Conservation (phyloP, 2,888 invertebrate species). For the Drosophila mercatorum region DNA sequence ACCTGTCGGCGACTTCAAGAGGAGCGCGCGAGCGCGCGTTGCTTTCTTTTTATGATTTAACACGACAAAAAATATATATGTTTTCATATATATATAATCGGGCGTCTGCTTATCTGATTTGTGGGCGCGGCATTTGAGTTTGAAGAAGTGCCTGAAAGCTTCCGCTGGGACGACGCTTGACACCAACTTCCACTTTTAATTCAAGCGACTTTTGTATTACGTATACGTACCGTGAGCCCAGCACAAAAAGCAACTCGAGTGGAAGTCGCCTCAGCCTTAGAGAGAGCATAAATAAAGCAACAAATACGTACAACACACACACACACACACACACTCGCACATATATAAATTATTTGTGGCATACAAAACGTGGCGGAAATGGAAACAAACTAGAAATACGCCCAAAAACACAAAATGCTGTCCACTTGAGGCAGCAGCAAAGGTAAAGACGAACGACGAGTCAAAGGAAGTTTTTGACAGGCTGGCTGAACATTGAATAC, state of each 20-base stretch:
- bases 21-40: conserved; percentile 41
- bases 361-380: conserved; percentile 69
- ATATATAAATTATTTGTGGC: conserved; percentile 48
- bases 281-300: conserved; percentile 65
- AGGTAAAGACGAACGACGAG: conserved; percentile 15
- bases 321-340: conserved; percentile 20
- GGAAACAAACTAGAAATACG: conserved; percentile 56
- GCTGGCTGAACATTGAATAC: conserved; percentile 9
- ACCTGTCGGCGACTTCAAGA: conserved; percentile 68
- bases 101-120: conserved; percentile 69
- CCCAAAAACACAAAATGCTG: conserved; percentile 64
- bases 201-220: conserved; percentile 67
- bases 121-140: conserved; percentile 50
- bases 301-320: conserved; percentile 57
- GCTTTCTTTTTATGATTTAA: conserved; percentile 45
- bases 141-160: conserved; percentile 78
- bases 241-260: conserved; percentile 23
- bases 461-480: conserved; percentile 3
- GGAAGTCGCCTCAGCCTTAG: conserved; percentile 22
- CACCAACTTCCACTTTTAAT: conserved; percentile 62
- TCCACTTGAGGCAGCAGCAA: conserved; percentile 61
- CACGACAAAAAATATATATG: conserved; percentile 23
- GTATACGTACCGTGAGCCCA: conserved; percentile 57
- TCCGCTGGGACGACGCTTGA: conserved; percentile 63
- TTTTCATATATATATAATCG: conserved; percentile 47